Conservation (phyloP, 2,888 invertebrate genomes). For the Sphecodes monilicornis region DNA sequence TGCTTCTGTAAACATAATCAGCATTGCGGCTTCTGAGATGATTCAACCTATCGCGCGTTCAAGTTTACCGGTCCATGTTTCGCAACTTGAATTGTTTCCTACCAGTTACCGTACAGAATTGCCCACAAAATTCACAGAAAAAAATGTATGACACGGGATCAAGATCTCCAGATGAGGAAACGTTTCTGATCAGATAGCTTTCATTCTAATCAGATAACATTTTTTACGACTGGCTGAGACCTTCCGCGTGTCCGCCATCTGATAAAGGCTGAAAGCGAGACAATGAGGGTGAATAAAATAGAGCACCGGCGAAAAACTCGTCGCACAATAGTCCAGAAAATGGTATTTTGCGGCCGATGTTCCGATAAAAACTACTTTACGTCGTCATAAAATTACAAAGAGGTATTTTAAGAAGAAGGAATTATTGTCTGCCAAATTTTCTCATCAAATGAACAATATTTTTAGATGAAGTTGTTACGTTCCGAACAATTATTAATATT, state of each 20-base stretch:
- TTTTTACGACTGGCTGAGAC: not conserved
- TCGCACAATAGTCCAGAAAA: not conserved
- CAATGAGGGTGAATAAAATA: not conserved
- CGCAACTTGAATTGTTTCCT: not conserved
- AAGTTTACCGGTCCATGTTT: slow-evolving; percentile 23
- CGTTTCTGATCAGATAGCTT: not conserved
- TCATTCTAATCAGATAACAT: not conserved
- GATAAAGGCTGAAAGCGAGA: not conserved
- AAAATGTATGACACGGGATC: not conserved
- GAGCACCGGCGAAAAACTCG: not conserved
- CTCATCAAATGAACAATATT: too few relatives aligned
- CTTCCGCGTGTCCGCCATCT: not conserved
- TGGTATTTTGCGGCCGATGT: not conserved
- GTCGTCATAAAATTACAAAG: not conserved
- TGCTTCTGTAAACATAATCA: slow-evolving; percentile 60
- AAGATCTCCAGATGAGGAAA: not conserved
- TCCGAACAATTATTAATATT: too few relatives aligned
- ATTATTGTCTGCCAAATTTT: not conserved
- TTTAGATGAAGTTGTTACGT: too few relatives aligned
- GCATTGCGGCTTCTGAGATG: slow-evolving; percentile 10
- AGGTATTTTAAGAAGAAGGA: not conserved
- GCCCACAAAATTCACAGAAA: not conserved
- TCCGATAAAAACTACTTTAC: not conserved
- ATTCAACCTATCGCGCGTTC: slow-evolving; percentile 1
- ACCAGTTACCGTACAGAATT: not conserved